Conservation (phyloP, 2,888 invertebrate species). For the Lymantria dispar region DNA sequence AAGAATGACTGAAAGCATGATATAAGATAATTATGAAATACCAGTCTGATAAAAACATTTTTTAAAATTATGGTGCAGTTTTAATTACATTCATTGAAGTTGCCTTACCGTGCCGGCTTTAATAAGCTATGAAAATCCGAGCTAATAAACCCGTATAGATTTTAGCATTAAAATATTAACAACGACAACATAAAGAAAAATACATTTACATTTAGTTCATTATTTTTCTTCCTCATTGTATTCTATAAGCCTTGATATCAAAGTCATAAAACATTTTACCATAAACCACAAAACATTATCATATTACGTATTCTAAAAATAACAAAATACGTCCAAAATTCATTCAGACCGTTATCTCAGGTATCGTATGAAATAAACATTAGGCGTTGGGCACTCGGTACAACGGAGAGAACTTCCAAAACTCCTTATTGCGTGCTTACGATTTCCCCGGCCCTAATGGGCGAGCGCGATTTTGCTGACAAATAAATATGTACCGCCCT, state of each 20-base stretch:
- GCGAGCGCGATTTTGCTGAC: conserved; percentile 71
- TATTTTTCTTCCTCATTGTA: no score
- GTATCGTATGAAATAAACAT: conserved; percentile 52
- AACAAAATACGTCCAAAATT: conserved; percentile 12
- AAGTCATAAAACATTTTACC: not conserved
- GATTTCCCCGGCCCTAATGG: conserved; percentile 65
- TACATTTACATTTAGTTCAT: no score
- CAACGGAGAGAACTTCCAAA: conserved; percentile 52
- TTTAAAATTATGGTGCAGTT: no score
- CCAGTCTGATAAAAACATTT: no score
- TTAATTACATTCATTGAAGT: no score
- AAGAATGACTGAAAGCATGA: no score
- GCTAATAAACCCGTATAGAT: no score
- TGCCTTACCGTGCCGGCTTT: no score
- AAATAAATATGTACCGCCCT: conserved; percentile 72
- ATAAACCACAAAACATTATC: not conserved
- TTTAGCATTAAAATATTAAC: no score
- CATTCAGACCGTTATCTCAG: conserved; percentile 31
- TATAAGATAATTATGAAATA: no score
- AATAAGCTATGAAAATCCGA: no score
- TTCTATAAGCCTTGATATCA: not conserved
- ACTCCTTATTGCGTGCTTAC: conserved; percentile 71
- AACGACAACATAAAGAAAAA: no score
- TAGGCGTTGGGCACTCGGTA: conserved; percentile 40
- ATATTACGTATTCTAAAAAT: not conserved